These are phyloP conservation scores for Drosophila persimilis DNA, from an alignment of 1,140 invertebrate species.

Conservation along the genomic window DNA sequence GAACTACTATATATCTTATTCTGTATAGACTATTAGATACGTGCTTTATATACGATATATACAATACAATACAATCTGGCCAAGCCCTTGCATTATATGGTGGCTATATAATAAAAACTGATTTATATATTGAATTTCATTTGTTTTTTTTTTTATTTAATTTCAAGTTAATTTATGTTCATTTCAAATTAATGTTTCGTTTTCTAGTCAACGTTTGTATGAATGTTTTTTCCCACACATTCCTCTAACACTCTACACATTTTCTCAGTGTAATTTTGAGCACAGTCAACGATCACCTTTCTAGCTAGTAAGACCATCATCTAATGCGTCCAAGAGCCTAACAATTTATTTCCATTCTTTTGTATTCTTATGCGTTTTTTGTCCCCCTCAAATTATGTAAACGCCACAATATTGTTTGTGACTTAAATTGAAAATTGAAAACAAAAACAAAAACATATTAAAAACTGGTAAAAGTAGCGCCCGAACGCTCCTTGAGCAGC, in stretches of 20 bases:
- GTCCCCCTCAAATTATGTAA: constrained; percentile 16
- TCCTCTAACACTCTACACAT: background rate
- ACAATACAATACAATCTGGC: constrained; percentile 22
- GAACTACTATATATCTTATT: constrained; percentile 26
- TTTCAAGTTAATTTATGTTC: constrained; percentile 1
- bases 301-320: constrained; percentile 12
- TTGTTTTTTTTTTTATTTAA: constrained; percentile 22
- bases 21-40: constrained; percentile 46
- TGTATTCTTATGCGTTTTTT: constrained; percentile 44
- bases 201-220: too few species aligned
- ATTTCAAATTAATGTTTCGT: too few species aligned
- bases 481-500: constrained; percentile 87
- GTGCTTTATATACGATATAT: constrained; percentile 42
- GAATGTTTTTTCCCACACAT: too few species aligned
- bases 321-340: background rate
- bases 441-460: constrained; percentile 31
- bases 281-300: background rate
- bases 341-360: constrained; percentile 9
- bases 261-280: constrained; percentile 66
- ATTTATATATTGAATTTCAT: constrained; percentile 42
- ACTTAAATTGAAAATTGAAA: constrained; percentile 33
- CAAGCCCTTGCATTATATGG: constrained; percentile 28
- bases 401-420: constrained; percentile 5
- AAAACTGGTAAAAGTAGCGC: constrained; percentile 54
- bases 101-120: constrained; percentile 59